Evolutionary conservation across 2,113 vertebrate species (phyloP), one percentile per base, ranked within the genome.

Genomic region (Speoplatyrhinus poulsoni): DNA sequence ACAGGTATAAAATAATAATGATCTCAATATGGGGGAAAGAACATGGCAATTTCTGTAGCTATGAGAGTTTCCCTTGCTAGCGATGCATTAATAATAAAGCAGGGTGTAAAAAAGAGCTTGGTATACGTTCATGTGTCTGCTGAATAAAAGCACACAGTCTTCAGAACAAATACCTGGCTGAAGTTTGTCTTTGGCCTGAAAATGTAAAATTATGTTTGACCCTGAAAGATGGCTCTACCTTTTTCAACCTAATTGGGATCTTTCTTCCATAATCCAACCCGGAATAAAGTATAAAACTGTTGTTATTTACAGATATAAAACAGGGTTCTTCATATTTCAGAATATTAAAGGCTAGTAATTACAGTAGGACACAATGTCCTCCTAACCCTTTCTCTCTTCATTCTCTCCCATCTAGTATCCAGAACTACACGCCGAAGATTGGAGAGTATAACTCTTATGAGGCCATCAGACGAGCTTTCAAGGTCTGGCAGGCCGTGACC

Each of bases 361-460:
- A 50, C 2, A 50, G 13, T 12, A 50, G 13, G 10, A 50, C 13
- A 12, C 26, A 32, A 26, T 7, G 56, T 10, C 58, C 60, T 49
- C 60, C 10, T 49, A 47, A 48, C 15, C n/a, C 9, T n/a, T 15
- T 46, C 8, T 46, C 3, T 16, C 7, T 58, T 50, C 68, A 5
- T 5, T 63, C 19, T 76, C 16, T 16, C 69, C 26, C 69, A 16
- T 49, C 16, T 1, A 99, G 98, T 82, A 97, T 99, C 90, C 96
- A 99, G 82, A 99, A 99, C 93, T 96, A 98, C 90, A 99, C 96
- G 0, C 95, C 96, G 64, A 98, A 98, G 86, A 91, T 99, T 70
- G 97, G 97, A 17, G 93, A 94, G 82, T 94, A 95, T 88, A 93
- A 95, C 68, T 98, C 98, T 0, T 86, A 89, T 0, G 91, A 96